A percentile compares a stretch with the other conserved stretches of the same genome.
phyloP scores from a whole-genome alignment of 2,888 invertebrate species.

The Spatulosminthurus flaviceps region DNA sequence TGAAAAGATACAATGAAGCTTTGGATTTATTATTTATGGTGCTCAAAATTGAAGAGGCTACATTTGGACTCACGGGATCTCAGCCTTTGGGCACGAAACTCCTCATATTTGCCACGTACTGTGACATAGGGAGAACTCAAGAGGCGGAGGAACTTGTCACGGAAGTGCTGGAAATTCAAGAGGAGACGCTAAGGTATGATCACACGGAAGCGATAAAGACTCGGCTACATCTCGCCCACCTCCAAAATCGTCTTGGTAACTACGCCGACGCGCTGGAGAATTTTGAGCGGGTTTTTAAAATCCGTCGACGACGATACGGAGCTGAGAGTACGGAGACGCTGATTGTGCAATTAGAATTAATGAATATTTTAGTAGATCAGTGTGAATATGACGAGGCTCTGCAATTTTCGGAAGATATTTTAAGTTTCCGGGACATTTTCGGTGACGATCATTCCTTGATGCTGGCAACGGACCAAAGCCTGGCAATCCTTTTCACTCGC shows the following conservation, averaged over 20 bases:
- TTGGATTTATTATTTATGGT: not conserved
- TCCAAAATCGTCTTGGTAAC: not conserved
- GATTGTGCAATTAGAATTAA: not conserved
- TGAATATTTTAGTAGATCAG: not conserved
- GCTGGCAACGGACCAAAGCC: not conserved
- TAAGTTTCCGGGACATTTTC: not conserved
- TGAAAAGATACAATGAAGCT: not conserved
- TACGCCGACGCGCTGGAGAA: not conserved
- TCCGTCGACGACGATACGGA: not conserved
- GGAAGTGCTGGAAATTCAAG: not conserved
- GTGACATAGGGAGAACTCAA: not conserved
- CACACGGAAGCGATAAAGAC: not conserved
- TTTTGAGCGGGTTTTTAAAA: slow-evolving; percentile 6
- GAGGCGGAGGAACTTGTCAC: not conserved
- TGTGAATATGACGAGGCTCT: not conserved
- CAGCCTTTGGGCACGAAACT: not conserved
- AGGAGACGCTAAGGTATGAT: not conserved
- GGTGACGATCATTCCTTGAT: not conserved
- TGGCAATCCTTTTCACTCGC: not conserved
- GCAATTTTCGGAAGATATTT: not conserved
- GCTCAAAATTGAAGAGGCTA: not conserved
- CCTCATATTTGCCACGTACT: not conserved
- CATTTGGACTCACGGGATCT: not conserved
- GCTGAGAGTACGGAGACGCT: not conserved
- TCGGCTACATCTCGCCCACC: not conserved